These are phyloP conservation scores for Machimus atricapillus DNA, from an alignment of 2,888 invertebrate genomes.

Conservation along the genomic window DNA sequence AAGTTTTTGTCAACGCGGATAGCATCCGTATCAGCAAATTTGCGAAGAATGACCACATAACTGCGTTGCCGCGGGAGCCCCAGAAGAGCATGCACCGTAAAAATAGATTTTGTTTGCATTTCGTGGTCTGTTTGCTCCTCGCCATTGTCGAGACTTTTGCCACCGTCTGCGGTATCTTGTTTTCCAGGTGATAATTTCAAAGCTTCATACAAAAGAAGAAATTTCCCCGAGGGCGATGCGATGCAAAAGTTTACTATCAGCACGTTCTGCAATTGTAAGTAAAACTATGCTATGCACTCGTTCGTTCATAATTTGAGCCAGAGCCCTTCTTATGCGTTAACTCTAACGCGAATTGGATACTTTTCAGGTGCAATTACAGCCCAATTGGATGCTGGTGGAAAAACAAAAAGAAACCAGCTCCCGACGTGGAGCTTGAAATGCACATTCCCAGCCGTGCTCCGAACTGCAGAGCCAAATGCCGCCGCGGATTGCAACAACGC, in stretches of 20 bases:
- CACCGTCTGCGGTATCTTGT: not conserved
- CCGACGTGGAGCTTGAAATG: not conserved
- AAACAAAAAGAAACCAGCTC: not conserved
- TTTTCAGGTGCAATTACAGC: not conserved
- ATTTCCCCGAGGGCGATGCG: not conserved
- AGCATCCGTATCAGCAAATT: not conserved
- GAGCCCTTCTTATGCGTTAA: not conserved
- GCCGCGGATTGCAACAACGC: not conserved
- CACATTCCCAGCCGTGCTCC: not conserved
- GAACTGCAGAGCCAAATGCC: not conserved
- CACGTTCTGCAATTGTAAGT: not conserved
- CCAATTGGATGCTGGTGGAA: not conserved
- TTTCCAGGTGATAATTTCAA: not conserved
- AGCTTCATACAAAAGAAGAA: not conserved
- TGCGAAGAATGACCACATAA: not conserved
- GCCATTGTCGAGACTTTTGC: not conserved
- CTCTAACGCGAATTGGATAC: not conserved
- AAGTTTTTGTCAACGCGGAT: not conserved
- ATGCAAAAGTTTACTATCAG: not conserved
- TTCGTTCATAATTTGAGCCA: not conserved
- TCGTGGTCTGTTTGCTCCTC: not conserved
- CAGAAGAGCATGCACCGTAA: constrained; percentile 1
- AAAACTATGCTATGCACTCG: not conserved
- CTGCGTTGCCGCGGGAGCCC: not conserved
- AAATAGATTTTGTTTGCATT: constrained; percentile 2